Evolutionary conservation across 2,888 invertebrate species (phyloP), one percentile per base, ranked within the genome.

Genomic region (Hybos culiciformis): DNA sequence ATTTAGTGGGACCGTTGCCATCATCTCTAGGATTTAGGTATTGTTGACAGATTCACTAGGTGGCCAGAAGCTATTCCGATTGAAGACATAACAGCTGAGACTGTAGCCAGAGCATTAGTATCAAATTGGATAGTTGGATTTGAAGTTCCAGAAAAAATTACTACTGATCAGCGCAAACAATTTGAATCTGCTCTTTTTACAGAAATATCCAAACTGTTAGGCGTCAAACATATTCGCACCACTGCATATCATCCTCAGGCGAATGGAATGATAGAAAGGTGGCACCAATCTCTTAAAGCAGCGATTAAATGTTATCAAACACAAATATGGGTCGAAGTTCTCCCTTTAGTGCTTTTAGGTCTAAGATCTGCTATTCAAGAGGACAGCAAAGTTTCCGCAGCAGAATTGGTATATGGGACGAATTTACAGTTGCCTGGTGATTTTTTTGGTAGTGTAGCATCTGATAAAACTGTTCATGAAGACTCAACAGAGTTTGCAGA

Each of bases 261-360:
- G 0, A 66, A 67, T 37, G 64, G 63, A 1, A 53, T 63, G 45
- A 53, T 67, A 2, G 63, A 67, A 45, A 47, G 63, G 3, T 56
- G 59, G 41, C 66, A 68, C 46, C 51, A 66, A 2, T 53, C 55
- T 12, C 44, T 67, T 38, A 67, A 63, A 50, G 21, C 44, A 19
- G 14, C 45, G 2, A 42, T 45, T 19, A 37, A 4, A 38, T 31
- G 29, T 41, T 23, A 43, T 26, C 9, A 26, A 12, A 26, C 11
- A 12, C 9, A 12, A 12, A 12, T 12, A 26, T 26, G 7, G 7
- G 12, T 12, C 3, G 11, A 12, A 12, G 12, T 12, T 3, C 12
- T 26, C 3, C 26, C 26, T 12, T 12, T 26, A 5, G 26, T 26
- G 9, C 12, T 26, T 4, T 6, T 26, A 26, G 26, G 7, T 12